These are phyloP conservation scores for Pelochelys cantorii DNA, from an alignment of 2,797 vertebrate species.

Conservation along the genomic window DNA sequence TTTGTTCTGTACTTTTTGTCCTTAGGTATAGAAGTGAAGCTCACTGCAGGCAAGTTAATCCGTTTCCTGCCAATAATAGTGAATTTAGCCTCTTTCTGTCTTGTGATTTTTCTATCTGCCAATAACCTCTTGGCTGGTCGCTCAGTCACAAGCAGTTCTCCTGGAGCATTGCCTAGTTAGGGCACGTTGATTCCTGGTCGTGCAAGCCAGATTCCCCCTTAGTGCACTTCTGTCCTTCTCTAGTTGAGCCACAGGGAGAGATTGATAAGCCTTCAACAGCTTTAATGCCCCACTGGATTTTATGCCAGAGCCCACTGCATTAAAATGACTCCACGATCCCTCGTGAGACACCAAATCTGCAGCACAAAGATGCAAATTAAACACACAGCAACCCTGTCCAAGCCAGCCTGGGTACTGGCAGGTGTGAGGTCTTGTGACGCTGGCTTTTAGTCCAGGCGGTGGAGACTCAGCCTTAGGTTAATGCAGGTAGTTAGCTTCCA, in stretches of 20 bases:
- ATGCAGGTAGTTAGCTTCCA: too few species aligned
- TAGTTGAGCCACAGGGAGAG: too few species aligned
- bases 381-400: neutral
- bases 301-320: rapidly evolving
- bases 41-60: neutral
- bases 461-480: too few species aligned
- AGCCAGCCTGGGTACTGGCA: neutral
- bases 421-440: rapidly evolving
- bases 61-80: neutral
- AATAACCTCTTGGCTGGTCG: neutral
- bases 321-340: rapidly evolving
- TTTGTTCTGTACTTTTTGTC: neutral
- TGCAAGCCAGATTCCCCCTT: rapidly evolving
- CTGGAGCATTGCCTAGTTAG: neutral
- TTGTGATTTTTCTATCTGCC: neutral
- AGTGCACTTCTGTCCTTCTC: too few species aligned
- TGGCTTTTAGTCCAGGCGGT: too few species aligned
- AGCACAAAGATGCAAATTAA: rapidly evolving
- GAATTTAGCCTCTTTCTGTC: neutral
- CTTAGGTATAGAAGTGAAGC: too few species aligned
- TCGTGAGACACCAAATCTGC: rapidly evolving
- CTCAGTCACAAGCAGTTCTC: neutral
- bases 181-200: neutral
- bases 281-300: neutral
- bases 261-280: too few species aligned